Percentiles rank a stretch among this genome's conserved stretches.
Conservation (phyloP, 1,140 invertebrate species). For the Triops cancriformis region DNA sequence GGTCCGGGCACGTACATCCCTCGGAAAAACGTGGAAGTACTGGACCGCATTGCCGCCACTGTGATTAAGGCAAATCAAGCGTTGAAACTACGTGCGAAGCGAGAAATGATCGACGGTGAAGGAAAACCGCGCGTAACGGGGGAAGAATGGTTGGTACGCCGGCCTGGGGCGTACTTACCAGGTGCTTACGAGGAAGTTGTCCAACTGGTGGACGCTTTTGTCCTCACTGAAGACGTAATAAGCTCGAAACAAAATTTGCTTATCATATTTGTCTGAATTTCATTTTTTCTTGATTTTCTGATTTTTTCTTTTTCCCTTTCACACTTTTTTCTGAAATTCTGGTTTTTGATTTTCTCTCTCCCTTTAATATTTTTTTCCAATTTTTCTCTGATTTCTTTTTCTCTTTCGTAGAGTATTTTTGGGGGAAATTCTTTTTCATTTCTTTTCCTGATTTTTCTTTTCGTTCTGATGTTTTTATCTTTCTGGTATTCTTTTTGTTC, state of each 20-base stretch:
- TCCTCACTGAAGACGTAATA: constrained; percentile 44
- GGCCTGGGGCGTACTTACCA: constrained; percentile 45
- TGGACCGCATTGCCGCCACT: constrained; percentile 37
- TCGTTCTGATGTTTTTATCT: no score
- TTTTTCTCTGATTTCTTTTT: no score
- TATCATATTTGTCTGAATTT: background rate
- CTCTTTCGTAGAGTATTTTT: no score
- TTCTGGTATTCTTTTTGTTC: no score
- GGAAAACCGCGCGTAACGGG: constrained; percentile 42
- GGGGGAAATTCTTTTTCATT: no score
- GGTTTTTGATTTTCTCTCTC: no score
- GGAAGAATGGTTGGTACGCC: constrained; percentile 47
- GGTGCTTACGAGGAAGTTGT: constrained; percentile 47
- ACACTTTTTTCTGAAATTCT: no score
- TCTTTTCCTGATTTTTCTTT: no score
- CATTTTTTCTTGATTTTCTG: background rate
- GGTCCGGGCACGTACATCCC: background rate
- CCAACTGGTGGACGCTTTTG: constrained; percentile 43
- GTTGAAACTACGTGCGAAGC: constrained; percentile 41
- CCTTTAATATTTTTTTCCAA: no score
- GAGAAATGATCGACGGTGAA: constrained; percentile 43
- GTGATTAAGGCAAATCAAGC: constrained; percentile 45
- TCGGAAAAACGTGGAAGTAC: background rate
- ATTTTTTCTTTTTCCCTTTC: no score
- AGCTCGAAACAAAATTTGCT: background rate